A percentile compares a stretch with the other conserved stretches of the same genome.
Evolutionary conservation across 2,113 vertebrate species (phyloP).

Genomic region (Psephotus haematonotus): DNA sequence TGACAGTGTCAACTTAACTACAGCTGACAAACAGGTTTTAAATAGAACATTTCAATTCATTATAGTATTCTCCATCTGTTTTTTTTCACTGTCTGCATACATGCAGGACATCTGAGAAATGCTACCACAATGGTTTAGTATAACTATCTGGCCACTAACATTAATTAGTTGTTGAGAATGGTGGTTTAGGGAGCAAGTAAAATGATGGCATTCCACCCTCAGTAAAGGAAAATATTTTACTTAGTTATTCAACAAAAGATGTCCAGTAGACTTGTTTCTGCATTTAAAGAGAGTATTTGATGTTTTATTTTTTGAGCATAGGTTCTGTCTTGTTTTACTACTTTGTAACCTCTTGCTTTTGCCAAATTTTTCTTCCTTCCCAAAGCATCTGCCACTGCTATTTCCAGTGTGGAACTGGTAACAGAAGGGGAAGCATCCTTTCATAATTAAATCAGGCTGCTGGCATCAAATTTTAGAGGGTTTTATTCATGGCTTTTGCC

Average conservation of each 20-base stretch:
- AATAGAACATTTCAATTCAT: slow-evolving; percentile 82
- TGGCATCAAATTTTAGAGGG: slow-evolving; percentile 37
- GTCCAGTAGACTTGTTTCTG: neutral
- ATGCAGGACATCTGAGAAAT: slow-evolving; percentile 70
- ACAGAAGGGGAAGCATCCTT: slow-evolving; percentile 6
- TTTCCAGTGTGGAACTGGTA: slow-evolving; percentile 36
- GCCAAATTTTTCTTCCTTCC: neutral
- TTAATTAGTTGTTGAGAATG: slow-evolving; percentile 44
- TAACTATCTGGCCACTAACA: slow-evolving; percentile 33
- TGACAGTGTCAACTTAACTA: slow-evolving; percentile 78
- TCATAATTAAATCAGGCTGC: slow-evolving; percentile 13
- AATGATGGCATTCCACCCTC: neutral
- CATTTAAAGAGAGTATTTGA: neutral
- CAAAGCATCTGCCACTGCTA: slow-evolving; percentile 16
- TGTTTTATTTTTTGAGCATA: neutral
- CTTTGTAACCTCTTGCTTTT: neutral
- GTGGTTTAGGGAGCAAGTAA: slow-evolving; percentile 46
- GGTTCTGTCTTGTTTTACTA: neutral
- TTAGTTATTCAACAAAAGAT: neutral
- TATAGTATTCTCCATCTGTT: slow-evolving; percentile 78
- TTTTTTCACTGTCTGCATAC: slow-evolving; percentile 51
- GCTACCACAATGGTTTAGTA: slow-evolving; percentile 65
- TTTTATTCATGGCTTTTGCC: slow-evolving; percentile 44
- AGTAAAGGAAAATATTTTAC: slow-evolving; percentile 1
- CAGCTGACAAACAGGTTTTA: slow-evolving; percentile 83